These are phyloP conservation scores for Edolisoma coerulescens DNA, from an alignment of 2,113 vertebrate genomes.

Conservation along the genomic window DNA sequence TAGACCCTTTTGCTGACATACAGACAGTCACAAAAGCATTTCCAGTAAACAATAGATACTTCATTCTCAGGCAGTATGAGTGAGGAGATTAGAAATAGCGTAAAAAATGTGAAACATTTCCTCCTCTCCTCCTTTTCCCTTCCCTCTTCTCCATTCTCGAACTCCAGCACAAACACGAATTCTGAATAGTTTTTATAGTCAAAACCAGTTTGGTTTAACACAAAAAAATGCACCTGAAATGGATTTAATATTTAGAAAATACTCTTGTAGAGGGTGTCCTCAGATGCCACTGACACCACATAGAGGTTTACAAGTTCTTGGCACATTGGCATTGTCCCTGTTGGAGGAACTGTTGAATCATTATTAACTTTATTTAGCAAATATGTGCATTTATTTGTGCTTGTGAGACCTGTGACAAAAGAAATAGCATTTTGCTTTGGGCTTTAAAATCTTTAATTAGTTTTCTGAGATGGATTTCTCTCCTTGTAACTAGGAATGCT, in stretches of 20 bases:
- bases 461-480: neutral
- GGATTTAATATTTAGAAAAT: neutral
- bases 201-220: neutral
- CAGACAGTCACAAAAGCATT: constrained; percentile 16
- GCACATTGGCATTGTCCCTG: neutral
- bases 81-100: constrained; percentile 30
- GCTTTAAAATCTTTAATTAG: neutral
- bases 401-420: neutral
- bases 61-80: neutral
- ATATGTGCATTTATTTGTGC: neutral
- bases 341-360: neutral
- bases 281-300: neutral
- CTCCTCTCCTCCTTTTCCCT: neutral
- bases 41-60: constrained; percentile 39
- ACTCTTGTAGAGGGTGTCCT: neutral
- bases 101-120: constrained; percentile 54
- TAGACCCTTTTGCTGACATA: neutral
- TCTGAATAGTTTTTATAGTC: neutral
- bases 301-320: neutral
- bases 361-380: neutral
- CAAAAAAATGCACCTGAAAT: neutral
- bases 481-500: neutral
- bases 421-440: neutral
- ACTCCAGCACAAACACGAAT: neutral
- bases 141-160: neutral